Conservation (phyloP, 2,113 vertebrate species). For the Hippocampus mohnikei region DNA sequence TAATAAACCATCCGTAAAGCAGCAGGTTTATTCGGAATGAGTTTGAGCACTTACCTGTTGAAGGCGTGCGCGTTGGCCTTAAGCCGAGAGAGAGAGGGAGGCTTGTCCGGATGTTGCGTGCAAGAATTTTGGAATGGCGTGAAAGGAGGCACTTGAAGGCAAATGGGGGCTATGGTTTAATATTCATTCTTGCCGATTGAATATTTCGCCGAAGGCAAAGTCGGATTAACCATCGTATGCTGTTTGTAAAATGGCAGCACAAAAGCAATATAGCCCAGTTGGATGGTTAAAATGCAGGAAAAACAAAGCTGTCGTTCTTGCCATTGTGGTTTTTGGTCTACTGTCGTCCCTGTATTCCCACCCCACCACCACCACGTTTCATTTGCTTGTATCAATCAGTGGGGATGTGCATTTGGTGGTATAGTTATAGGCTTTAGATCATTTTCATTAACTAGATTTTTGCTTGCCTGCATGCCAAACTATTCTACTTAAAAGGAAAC, state of each 20-base stretch:
- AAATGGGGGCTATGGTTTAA: constrained; percentile 21
- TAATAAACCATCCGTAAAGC: constrained; percentile 80
- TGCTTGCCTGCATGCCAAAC: constrained; percentile 85
- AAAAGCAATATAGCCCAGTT: constrained; percentile 72
- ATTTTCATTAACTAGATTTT: constrained; percentile 57
- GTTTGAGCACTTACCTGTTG: constrained; percentile 75
- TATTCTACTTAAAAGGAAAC: constrained; percentile 64
- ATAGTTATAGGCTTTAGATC: constrained; percentile 73
- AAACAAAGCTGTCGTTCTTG: constrained; percentile 65
- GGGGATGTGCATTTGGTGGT: constrained; percentile 94
- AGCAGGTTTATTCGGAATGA: constrained; percentile 80
- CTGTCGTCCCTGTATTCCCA: constrained; percentile 3
- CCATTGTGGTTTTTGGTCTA: constrained; percentile 54
- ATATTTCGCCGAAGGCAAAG: constrained; percentile 26
- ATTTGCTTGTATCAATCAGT: constrained; percentile 97
- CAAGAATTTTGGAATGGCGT: constrained; percentile 36
- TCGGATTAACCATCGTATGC: constrained; percentile 27
- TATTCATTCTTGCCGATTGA: constrained; percentile 22
- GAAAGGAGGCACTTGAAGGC: constrained; percentile 24
- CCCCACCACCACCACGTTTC: constrained; percentile 26
- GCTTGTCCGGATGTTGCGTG: constrained; percentile 50
- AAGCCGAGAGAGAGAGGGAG: constrained; percentile 1
- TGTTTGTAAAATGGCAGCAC: constrained; percentile 55
- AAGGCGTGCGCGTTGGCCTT: constrained; percentile 58
- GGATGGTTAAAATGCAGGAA: constrained; percentile 43